Evolutionary conservation across 2,888 invertebrate species (phyloP).

Genomic region (Dynastes grantii): DNA sequence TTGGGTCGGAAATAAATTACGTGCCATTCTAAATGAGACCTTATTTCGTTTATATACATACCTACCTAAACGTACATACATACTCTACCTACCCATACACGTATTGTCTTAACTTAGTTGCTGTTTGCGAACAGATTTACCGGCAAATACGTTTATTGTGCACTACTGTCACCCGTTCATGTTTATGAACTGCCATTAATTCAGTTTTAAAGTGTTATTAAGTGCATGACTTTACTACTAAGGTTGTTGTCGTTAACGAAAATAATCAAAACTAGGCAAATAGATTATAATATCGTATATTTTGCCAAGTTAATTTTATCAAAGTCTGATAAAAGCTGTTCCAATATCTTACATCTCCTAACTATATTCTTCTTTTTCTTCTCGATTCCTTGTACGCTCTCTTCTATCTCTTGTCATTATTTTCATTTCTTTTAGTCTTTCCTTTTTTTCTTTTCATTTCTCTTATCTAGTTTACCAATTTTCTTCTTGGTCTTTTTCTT

Average conservation of each 20-base stretch:
- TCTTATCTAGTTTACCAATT: too few relatives aligned
- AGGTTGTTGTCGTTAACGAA: constrained; percentile 16
- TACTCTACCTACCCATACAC: neutral
- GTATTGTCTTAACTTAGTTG: constrained; percentile 31
- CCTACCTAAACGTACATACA: constrained; percentile 4
- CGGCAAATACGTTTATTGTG: constrained; percentile 41
- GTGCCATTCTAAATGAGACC: constrained; percentile 39
- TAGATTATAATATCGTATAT: too few relatives aligned
- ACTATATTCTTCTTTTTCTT: too few relatives aligned
- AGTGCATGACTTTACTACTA: constrained; percentile 22
- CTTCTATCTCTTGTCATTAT: too few relatives aligned
- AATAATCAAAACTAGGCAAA: neutral
- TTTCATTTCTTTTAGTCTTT: too few relatives aligned
- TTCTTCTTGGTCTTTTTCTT: too few relatives aligned
- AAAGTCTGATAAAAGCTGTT: too few relatives aligned
- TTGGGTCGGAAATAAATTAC: constrained; percentile 42
- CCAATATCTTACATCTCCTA: too few relatives aligned
- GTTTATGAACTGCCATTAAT: constrained; percentile 33
- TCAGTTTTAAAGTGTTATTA: constrained; percentile 39
- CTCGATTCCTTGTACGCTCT: too few relatives aligned
- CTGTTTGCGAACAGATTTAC: constrained; percentile 36
- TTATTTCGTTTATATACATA: constrained; percentile 29
- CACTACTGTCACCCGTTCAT: neutral
- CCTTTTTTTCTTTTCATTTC: too few relatives aligned
- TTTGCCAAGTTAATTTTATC: too few relatives aligned